Percentiles rank a stretch among this genome's conserved stretches.
phyloP scores from a whole-genome alignment of 2,797 vertebrate genomes.

The Streptopelia turtur region DNA sequence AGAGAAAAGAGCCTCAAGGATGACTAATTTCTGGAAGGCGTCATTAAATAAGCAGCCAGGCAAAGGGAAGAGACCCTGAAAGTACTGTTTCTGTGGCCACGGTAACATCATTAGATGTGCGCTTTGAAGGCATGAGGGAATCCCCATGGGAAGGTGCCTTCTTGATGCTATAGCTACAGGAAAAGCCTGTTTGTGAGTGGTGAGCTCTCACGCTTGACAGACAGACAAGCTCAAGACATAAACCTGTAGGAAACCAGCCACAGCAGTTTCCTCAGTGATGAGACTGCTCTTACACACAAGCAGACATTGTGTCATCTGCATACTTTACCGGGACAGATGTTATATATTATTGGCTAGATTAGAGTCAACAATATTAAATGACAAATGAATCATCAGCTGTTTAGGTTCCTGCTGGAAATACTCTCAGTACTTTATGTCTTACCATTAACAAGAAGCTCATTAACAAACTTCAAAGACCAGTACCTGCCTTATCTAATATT shows the following conservation, averaged over 20 bases:
- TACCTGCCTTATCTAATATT: slow-evolving; percentile 47
- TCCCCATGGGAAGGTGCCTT: slow-evolving; percentile 18
- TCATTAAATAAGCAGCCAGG: slow-evolving; percentile 1
- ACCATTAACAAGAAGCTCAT: slow-evolving; percentile 27
- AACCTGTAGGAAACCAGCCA: not conserved
- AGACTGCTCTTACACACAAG: not conserved
- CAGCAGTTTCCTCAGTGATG: not conserved
- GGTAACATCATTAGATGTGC: not conserved
- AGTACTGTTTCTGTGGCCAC: not conserved
- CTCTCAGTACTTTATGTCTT: slow-evolving; percentile 40
- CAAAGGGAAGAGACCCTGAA: not conserved
- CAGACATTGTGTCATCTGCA: slow-evolving; percentile 46
- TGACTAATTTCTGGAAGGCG: not conserved
- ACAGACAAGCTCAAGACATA: not conserved
- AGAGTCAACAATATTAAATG: slow-evolving; percentile 57
- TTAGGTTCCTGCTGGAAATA: slow-evolving; percentile 47
- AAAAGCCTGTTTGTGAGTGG: not conserved
- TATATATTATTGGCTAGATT: slow-evolving; percentile 24
- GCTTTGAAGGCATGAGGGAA: slow-evolving; percentile 41
- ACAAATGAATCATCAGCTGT: slow-evolving; percentile 54
- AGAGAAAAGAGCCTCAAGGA: not conserved
- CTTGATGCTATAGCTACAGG: not conserved
- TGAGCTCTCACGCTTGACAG: not conserved
- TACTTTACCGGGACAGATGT: not conserved
- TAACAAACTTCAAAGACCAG: slow-evolving; percentile 45